Evolutionary conservation across 2,888 invertebrate genomes (phyloP), one percentile per base, ranked within the genome.

Genomic region (Mythimna albipuncta): DNA sequence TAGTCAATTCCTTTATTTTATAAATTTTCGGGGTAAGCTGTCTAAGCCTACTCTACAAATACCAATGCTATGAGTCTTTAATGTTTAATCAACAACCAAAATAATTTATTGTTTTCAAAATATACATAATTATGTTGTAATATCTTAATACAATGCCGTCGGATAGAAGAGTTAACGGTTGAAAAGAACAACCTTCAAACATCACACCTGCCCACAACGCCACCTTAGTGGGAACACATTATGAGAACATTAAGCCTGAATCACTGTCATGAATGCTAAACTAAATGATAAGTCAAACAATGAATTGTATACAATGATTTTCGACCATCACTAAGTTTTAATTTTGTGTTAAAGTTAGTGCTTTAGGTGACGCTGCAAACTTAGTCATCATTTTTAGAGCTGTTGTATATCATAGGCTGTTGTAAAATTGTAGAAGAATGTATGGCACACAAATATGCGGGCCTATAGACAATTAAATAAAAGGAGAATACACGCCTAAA

Each of bases 131-230:
- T 68, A 69, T 70, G 38, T 65, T 65, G 52, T 62, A 52, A 79
- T 35, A 83, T 59, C 32, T 62, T 64, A 58, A 52, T 6, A 64
- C 35, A 65, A 64, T 64, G 35, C 19, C 47, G 32, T 65, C 32
- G 57, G 10, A 62, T 76, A 66, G 32, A 66, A 73, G 21, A 77
- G 32, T 65, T 77, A 74, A 70, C 67, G 47, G 35, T 63, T 78
- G 63, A 69, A 61, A 69, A 65, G 79, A 64, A 67, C 55, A 57
- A 81, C 84, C 85, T 85, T 73, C 74, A 72, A 70, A 78, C 50
- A 52, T 82, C 64, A 44, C 77, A 72, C 67, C 86, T 70, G 50
- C 86, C 85, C 79, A 86, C 86, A n/a, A 26, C 50, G 67, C n/a
- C 54, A 69, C 75, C 79, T 54, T 65, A 76, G 52, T 71, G 72